phyloP scores from a whole-genome alignment of 2,888 invertebrate species.

The Machimus rusticus region DNA sequence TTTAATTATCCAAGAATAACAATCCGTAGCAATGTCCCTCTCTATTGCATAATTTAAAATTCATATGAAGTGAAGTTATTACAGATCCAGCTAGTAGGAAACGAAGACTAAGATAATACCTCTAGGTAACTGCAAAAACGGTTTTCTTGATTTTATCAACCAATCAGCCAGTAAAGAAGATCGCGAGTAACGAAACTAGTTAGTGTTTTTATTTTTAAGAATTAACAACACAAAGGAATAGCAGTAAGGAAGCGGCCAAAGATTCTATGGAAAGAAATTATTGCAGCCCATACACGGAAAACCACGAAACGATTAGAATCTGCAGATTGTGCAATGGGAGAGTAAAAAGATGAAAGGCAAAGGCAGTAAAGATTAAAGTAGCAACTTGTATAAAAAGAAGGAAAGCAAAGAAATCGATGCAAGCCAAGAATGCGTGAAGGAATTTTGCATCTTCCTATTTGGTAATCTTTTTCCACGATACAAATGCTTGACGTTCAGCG shows the following conservation, averaged over 20 bases:
- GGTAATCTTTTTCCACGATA: neutral
- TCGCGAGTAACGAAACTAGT: neutral
- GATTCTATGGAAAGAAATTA: conserved; percentile 8
- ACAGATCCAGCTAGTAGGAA: neutral
- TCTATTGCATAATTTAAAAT: no score
- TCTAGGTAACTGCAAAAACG: neutral
- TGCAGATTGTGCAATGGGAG: conserved; percentile 3
- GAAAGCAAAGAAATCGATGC: conserved; percentile 12
- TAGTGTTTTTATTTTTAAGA: conserved; percentile 3
- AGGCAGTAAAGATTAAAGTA: neutral
- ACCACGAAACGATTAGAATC: conserved; percentile 35
- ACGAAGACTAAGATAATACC: neutral
- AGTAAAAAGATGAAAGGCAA: neutral
- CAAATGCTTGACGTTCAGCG: neutral
- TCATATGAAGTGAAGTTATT: neutral
- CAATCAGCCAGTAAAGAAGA: conserved; percentile 7
- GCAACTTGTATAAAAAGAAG: neutral
- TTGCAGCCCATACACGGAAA: conserved; percentile 33
- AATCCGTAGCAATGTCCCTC: no score
- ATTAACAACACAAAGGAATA: neutral
- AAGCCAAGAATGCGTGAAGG: conserved; percentile 35
- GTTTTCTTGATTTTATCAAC: neutral
- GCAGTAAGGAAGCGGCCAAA: neutral
- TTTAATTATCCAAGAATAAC: no score
- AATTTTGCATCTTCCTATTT: conserved; percentile 33